Base-by-base conservation (phyloP, 2,113 vertebrate species). In the Sapajus apella region DNA sequence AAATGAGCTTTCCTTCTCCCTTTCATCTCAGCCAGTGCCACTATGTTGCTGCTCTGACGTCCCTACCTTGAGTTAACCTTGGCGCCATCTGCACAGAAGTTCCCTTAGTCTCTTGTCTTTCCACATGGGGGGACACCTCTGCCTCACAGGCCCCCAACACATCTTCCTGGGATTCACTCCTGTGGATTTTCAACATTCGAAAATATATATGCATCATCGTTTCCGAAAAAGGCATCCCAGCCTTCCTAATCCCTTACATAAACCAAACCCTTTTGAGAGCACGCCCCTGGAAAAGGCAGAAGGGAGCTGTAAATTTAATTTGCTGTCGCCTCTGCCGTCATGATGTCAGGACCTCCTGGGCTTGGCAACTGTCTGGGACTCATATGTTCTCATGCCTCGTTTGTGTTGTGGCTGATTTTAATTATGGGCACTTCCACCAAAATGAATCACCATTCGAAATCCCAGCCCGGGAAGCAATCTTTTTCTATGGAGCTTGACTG, bases 281-380 rank as follows among this genome's bases (percentile, higher is more conserved):
- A 64, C 8, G 0, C 61, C 61, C 81, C 86, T 87, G 82, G 83
- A 90, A 94, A 83, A 66, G 77, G 35, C 91, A 35, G 73, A n/a
- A 23, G 55, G 6, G 43, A 93, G 87, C 96, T 87, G 86, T 80
- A 83, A 52, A 90, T 90, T 90, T 96, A 93, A 97, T 95, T 93
- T 95, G 37, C 91, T 91, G 21, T 91, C 87, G 17, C 73, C 56
- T 86, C 97, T 94, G 94, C 91, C 77, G 82, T 81, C 47, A 6
- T 70, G 27, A 47, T 2, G 0, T 9, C 0, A 0, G 83, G 35
- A 87, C 73, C 82, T 61, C 98, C 96, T 47, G 97, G 95, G 94
- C 82, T 56, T 18, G 1, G 30, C 4, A 30, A 64, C 88, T 80
- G 94, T 87, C 96, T 8, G 0, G 72, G 88, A 66, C 92, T 90